phyloP scores from a whole-genome alignment of 2,797 vertebrate genomes.

The Peromyscus melanophrys region DNA sequence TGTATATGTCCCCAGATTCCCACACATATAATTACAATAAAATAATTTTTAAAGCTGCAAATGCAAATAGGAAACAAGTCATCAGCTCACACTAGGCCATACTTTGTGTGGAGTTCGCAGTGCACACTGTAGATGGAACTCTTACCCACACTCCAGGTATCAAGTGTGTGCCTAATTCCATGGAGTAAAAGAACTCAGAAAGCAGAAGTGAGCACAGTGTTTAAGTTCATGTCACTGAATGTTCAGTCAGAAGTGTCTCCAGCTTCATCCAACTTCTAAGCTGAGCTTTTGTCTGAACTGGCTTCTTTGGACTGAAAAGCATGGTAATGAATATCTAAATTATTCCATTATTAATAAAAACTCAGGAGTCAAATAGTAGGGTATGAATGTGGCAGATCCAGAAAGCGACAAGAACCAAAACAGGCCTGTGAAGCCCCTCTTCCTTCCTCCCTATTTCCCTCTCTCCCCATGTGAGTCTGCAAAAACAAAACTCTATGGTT shows the following conservation, averaged over 20 bases:
- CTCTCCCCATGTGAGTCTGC: not conserved
- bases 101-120: slow-evolving; percentile 17
- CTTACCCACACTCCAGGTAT: not conserved
- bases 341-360: not conserved
- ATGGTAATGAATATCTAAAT: not conserved
- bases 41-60: not conserved
- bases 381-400: not conserved
- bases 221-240: not conserved
- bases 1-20: not conserved
- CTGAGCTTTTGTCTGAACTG: not conserved
- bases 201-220: not conserved
- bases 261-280: not conserved
- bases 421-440: not conserved
- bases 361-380: not conserved
- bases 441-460: not conserved
- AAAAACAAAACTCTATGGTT: not conserved
- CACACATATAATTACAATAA: not conserved
- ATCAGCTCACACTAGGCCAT: not conserved
- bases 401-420: not conserved
- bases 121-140: not conserved
- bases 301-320: not conserved
- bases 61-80: not conserved
- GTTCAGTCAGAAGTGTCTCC: not conserved
- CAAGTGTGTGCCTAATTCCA: not conserved
- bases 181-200: not conserved